Conservation (phyloP, 1,140 invertebrate species). For the Eciton burchellii region DNA sequence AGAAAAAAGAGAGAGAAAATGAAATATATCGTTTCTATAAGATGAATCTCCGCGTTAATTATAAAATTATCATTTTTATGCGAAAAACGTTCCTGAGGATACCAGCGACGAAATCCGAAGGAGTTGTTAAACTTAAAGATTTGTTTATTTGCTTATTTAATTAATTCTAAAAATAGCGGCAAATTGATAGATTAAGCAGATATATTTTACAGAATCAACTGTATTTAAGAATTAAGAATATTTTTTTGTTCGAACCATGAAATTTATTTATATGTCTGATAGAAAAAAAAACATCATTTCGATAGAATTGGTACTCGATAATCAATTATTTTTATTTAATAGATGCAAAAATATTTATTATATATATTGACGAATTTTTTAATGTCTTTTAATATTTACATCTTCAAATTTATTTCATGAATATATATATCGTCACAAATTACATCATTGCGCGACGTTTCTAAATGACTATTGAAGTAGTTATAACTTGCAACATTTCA, state of each 20-base stretch:
- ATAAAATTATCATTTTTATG: slow-evolving; percentile 56
- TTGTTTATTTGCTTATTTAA: too few relatives aligned
- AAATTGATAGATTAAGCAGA: too few relatives aligned
- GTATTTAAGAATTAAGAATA: background rate
- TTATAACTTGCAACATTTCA: background rate
- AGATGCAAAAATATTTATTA: background rate
- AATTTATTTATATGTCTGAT: background rate
- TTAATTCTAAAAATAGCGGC: too few relatives aligned
- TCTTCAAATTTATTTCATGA: background rate
- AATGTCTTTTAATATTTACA: background rate
- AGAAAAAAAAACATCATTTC: background rate
- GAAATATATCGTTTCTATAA: slow-evolving; percentile 3
- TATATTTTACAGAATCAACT: background rate
- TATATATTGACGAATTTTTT: background rate
- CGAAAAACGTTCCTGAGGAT: slow-evolving; percentile 34
- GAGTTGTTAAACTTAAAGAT: slow-evolving; percentile 1
- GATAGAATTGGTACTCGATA: background rate
- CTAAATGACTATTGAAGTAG: background rate
- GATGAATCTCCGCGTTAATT: slow-evolving; percentile 49
- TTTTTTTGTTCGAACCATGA: background rate
- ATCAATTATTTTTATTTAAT: background rate
- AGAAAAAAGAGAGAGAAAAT: background rate
- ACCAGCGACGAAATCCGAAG: slow-evolving; percentile 58
- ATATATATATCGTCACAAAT: background rate
- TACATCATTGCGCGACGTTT: background rate